Percentiles rank a stretch among this genome's conserved stretches.
These are phyloP conservation scores for Cantharis rufa DNA, from an alignment of 2,888 invertebrate species.

Conservation along the genomic window DNA sequence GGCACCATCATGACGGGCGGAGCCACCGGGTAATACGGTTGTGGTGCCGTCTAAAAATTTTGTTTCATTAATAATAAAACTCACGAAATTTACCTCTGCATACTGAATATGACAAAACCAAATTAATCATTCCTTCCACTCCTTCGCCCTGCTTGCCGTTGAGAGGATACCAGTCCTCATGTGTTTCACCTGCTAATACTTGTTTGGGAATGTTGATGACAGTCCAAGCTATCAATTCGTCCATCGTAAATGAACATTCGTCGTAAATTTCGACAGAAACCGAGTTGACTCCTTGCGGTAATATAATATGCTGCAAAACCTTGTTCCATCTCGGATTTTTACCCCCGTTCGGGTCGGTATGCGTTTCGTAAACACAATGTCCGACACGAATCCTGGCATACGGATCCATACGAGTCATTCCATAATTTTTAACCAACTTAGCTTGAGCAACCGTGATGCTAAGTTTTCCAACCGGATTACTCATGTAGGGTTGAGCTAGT, in stretches of 20 bases:
- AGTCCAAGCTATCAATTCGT: conserved; percentile 94
- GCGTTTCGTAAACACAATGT: conserved; percentile 94
- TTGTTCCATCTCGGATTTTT: conserved; percentile 97
- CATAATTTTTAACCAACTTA: conserved; percentile 92
- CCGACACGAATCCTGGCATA: conserved; percentile 92
- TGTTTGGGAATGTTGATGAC: conserved; percentile 85
- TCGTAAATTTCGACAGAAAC: conserved; percentile 95
- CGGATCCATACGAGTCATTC: conserved; percentile 94
- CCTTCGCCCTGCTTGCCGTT: conserved; percentile 95
- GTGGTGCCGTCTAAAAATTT: conserved; percentile 50
- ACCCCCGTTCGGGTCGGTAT: conserved; percentile 91
- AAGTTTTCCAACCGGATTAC: conserved; percentile 66
- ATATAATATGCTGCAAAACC: conserved; percentile 85
- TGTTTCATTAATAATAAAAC: neutral
- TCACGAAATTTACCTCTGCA: conserved; percentile 43
- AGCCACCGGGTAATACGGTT: conserved; percentile 58
- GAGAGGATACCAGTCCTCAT: conserved; percentile 93
- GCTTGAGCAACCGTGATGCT: conserved; percentile 89
- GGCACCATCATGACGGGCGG: conserved; percentile 75
- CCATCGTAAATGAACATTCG: conserved; percentile 95
- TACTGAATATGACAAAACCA: conserved; percentile 82
- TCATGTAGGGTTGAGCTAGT: conserved; percentile 54
- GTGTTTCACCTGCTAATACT: conserved; percentile 84
- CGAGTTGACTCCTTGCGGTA: conserved; percentile 86
- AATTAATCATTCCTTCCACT: conserved; percentile 89